Base-by-base conservation (phyloP, 2,797 vertebrate species). In the Sylvilagus floridanus region DNA sequence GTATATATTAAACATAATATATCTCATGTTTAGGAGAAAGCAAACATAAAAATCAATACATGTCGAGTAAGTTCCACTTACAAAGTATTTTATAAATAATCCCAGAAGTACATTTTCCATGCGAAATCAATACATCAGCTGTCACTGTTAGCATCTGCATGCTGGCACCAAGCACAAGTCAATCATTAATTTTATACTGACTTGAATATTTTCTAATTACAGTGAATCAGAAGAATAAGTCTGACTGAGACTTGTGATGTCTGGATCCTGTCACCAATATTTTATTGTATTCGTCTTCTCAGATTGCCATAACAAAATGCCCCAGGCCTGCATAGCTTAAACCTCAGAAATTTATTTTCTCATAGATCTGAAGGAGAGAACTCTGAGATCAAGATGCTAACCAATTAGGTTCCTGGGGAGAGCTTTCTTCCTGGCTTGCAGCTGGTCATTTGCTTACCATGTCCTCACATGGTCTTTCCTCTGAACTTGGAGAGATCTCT, bases 61-160 rank as follows among this genome's bases (percentile, higher is more conserved):
- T 76, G 0, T 14, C 1, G 2, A 76, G 4, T 66, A 63, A 71
- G 24, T 81, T 87, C 28, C 72, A 50, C 8, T n/a, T 88, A 52
- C 2, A 28, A 78, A 81, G 6, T n/a, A 92, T 91, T 88, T 54
- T 69, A 35, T 73, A 32, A 84, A 14, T 47, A 93, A 76, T 88
- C 71, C 13, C 16, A 81, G 35, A 88, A 69, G 14, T 19, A 75
- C 13, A 32, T 57, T 91, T 69, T 87, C 17, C 21, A 26, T 87
- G 52, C 11, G 84, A 71, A 82, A 79, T 91, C 37, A 81, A 26
- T 87, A 71, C 62, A 73, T 83, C 57, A 71, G 11, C 77, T 63
- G 13, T 88, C 22, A 71, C 24, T 66, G 6, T 50, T 81, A 9
- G 12, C 42, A 2, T 79, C 28, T 63, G 5, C 30, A 68, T 65